Percentiles rank a stretch among this genome's conserved stretches.
Conservation (phyloP, 2,888 invertebrate species). For the Listrodromus nycthemerus region DNA sequence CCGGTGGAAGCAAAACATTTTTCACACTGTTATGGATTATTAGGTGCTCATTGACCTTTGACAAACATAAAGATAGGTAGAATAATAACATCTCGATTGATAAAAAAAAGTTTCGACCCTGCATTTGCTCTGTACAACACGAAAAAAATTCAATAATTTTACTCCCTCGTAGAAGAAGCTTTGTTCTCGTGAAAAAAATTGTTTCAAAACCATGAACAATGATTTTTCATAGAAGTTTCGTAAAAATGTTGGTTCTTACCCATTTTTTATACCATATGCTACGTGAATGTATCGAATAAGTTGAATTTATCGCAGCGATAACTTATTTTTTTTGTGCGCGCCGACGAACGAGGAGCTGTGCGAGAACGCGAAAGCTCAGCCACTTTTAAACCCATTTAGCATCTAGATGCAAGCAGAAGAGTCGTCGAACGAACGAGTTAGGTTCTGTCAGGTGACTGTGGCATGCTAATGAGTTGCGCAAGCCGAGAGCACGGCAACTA, state of each 20-base stretch:
- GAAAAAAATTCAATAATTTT: too few species aligned
- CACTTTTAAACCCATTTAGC: slow-evolving; percentile 67
- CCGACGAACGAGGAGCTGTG: not conserved
- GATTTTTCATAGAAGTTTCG: too few species aligned
- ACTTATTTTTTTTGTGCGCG: slow-evolving; percentile 4
- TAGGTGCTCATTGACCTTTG: slow-evolving; percentile 48
- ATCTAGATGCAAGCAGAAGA: slow-evolving; percentile 52
- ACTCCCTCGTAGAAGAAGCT: too few species aligned
- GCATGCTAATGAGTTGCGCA: slow-evolving; percentile 78
- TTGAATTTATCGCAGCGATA: not conserved
- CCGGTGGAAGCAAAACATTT: slow-evolving; percentile 14
- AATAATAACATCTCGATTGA: not conserved
- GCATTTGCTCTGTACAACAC: not conserved
- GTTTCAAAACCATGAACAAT: too few species aligned
- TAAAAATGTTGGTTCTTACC: too few species aligned
- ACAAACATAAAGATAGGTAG: not conserved
- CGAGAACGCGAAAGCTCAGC: slow-evolving; percentile 7
- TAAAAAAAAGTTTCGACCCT: not conserved
- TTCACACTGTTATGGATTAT: slow-evolving; percentile 49
- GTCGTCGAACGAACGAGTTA: slow-evolving; percentile 61
- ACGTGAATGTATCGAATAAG: not conserved
- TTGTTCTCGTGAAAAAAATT: too few species aligned
- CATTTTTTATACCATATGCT: too few species aligned
- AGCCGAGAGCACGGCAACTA: slow-evolving; percentile 65
- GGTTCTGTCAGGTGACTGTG: slow-evolving; percentile 76